phyloP scores from a whole-genome alignment of 1,140 invertebrate species.

The Gryllus bimaculatus region DNA sequence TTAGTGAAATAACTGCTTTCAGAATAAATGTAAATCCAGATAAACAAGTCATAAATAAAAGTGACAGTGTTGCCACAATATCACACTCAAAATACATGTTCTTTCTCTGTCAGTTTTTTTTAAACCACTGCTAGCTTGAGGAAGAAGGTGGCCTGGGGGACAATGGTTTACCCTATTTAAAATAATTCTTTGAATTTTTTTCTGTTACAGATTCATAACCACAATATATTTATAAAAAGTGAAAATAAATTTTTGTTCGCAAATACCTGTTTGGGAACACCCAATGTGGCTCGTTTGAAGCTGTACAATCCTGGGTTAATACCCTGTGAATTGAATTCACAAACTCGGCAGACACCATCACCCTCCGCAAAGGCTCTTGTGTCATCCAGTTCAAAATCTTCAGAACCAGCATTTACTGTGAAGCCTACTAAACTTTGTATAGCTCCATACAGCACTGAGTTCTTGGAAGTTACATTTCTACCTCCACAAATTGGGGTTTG shows the following conservation, averaged over 20 bases:
- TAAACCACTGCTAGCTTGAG: too few species aligned
- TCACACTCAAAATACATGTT: too few species aligned
- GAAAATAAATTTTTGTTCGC: constrained; percentile 29
- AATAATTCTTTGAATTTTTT: neutral
- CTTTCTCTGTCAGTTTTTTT: too few species aligned
- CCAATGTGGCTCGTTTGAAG: constrained; percentile 24
- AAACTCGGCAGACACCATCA: constrained; percentile 12
- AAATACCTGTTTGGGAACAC: constrained; percentile 24
- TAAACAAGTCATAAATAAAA: too few species aligned
- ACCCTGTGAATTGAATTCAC: constrained; percentile 23
- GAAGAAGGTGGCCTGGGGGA: too few species aligned
- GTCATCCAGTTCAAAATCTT: neutral
- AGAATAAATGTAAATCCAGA: too few species aligned
- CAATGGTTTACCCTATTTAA: too few species aligned
- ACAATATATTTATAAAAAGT: constrained; percentile 26
- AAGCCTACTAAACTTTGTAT: constrained; percentile 25
- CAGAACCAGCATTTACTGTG: constrained; percentile 25
- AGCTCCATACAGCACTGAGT: constrained; percentile 26
- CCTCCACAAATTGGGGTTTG: constrained; percentile 28
- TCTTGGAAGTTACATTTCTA: constrained; percentile 28
- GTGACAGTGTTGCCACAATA: too few species aligned
- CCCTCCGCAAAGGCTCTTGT: constrained; percentile 18
- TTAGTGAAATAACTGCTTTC: too few species aligned
- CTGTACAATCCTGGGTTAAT: constrained; percentile 29
- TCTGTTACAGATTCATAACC: constrained; percentile 13